Base-by-base conservation (phyloP, 1,140 invertebrate species). In the Heliothis subflexa region DNA sequence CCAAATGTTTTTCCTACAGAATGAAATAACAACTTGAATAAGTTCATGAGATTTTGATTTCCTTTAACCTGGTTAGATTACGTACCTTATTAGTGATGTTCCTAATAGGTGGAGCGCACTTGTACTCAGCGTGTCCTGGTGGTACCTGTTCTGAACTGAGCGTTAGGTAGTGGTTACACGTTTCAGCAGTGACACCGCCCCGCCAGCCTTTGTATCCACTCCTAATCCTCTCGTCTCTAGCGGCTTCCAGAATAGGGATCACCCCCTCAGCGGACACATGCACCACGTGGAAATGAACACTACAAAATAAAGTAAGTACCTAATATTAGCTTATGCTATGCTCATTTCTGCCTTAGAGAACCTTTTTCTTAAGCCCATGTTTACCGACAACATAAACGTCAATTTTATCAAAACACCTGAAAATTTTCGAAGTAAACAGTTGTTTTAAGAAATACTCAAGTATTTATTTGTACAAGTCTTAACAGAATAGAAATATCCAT, bases 61-160 rank as follows among this genome's bases (percentile, higher is more conserved):
- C 50, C n/a, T 16, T n/a, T 50, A 12, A 12, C 12, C 11, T 50
- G 18, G 1, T 9, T 40, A 40, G 33, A 40, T 40, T 50, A 28
- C 2, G 4, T 62, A 96, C 96, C 92, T 94, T 95, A 88, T 97
- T 97, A 1, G 84, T 80, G n/a, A 87, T 87, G 75, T 95, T 94
- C 54, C 97, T 94, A 78, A 97, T 96, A 14, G 97, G 97, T 1
- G 97, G 97, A 79, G 96, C 96, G 81, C 97, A 97, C 88, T 97
- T 97, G 82, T 93, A 97, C 86, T 97, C 94, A 0, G 96, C 96
- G 16, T 95, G 95, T 14, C 94, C 95, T 47, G 95, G 92, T 11
- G 96, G 96, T 40, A 97, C 94, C 61, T 96, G 90, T 81, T 97
- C 96, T 0, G 97, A 95, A 64, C 92, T 91, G 1, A 97, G 88